phyloP scores from a whole-genome alignment of 2,888 invertebrate species.

The Brassicogethes aeneus region DNA sequence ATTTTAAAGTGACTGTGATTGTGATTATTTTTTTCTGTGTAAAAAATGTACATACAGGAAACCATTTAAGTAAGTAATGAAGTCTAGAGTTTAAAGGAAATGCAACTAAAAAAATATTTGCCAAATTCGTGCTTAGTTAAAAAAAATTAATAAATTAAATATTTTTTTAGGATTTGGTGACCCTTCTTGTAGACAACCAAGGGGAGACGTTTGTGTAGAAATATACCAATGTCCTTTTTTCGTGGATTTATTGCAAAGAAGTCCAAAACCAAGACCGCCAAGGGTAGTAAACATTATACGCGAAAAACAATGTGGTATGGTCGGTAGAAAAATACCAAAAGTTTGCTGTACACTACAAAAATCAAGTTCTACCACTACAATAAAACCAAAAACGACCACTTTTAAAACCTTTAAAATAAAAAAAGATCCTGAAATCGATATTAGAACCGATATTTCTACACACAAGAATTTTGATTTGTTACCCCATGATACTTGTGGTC shows the following conservation, averaged over 20 bases:
- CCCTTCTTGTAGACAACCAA: slow-evolving; percentile 22
- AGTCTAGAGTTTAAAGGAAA: no score
- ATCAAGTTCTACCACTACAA: slow-evolving; percentile 9
- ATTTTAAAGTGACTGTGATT: no score
- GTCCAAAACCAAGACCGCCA: slow-evolving; percentile 26
- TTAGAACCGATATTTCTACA: slow-evolving; percentile 6
- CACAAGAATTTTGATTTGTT: slow-evolving; percentile 39
- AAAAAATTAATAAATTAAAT: no score
- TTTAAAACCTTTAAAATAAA: no score
- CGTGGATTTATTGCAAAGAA: slow-evolving; percentile 26
- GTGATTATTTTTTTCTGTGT: no score
- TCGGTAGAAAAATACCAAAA: slow-evolving; percentile 37
- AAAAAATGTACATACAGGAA: no score
- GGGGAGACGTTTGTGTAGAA: slow-evolving; percentile 25
- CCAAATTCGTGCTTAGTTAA: no score
- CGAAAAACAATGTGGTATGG: slow-evolving; percentile 40
- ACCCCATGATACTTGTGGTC: slow-evolving; percentile 47
- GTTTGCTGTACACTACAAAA: slow-evolving; percentile 44
- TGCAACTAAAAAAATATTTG: no score
- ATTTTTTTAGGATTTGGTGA: no score
- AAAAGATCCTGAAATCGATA: not conserved
- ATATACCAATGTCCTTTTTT: slow-evolving; percentile 31
- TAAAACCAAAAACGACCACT: slow-evolving; percentile 4
- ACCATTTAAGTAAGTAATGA: no score
- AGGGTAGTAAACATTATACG: slow-evolving; percentile 25